Conservation (phyloP, 2,113 vertebrate genomes). For the Cyphomyrus discorhynchus region DNA sequence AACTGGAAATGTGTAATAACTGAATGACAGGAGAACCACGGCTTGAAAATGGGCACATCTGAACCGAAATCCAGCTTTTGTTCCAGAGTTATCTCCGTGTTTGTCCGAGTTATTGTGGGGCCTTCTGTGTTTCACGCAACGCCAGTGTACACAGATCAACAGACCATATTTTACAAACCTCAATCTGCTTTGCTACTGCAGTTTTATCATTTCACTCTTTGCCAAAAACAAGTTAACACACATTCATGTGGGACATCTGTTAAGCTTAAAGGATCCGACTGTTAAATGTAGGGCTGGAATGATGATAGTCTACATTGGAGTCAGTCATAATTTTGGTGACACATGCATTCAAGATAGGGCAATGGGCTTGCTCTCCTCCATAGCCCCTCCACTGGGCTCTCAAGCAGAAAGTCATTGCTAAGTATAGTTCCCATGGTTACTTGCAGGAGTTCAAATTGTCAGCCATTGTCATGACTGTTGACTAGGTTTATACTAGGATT, state of each 20-base stretch:
- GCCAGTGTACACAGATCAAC: background rate
- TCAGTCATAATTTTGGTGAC: background rate
- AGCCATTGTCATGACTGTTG: background rate
- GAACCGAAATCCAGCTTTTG: background rate
- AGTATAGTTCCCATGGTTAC: background rate
- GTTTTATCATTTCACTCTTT: background rate
- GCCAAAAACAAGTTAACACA: background rate
- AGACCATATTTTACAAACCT: background rate
- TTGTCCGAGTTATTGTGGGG: background rate
- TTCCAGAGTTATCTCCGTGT: background rate
- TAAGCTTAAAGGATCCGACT: background rate
- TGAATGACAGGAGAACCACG: background rate
- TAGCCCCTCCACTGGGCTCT: too few species aligned
- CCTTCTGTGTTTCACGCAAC: background rate
- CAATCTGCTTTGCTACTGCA: background rate
- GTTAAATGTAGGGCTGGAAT: background rate
- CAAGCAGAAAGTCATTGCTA: background rate
- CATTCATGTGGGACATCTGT: background rate
- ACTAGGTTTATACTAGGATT: background rate
- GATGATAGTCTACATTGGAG: background rate
- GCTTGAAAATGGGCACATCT: background rate
- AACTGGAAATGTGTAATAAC: background rate
- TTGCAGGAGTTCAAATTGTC: background rate
- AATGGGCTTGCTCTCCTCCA: background rate
- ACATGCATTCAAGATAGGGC: background rate